A percentile compares a stretch with the other conserved stretches of the same genome.
Evolutionary conservation across 2,113 vertebrate genomes (phyloP).

Genomic region (Pterocles orientalis): DNA sequence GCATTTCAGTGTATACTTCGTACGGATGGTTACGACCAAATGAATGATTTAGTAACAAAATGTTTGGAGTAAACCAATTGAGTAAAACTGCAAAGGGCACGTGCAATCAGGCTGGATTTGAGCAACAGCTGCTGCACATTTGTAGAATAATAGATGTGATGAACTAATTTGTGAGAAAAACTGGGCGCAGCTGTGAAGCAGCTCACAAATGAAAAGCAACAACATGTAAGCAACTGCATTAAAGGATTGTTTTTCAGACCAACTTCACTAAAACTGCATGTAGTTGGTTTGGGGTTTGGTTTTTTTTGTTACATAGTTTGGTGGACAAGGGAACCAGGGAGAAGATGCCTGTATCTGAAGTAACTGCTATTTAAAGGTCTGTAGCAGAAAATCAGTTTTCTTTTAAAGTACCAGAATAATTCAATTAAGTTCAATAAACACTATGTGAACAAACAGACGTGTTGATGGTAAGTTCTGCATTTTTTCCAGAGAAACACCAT

Average conservation of each 20-base stretch:
- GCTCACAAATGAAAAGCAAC: not conserved
- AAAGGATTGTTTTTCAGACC: not conserved
- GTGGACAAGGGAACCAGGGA: not conserved
- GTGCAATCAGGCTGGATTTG: constrained; percentile 25
- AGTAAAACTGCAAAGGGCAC: constrained; percentile 35
- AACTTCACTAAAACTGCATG: not conserved
- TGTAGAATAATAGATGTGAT: constrained; percentile 57
- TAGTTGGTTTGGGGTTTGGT: rapidly evolving
- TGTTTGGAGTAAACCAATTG: constrained; percentile 48
- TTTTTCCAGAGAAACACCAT: not conserved
- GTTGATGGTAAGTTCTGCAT: not conserved
- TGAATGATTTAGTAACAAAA: constrained; percentile 7
- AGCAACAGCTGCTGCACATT: constrained; percentile 64
- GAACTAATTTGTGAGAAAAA: constrained; percentile 11
- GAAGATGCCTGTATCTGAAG: not conserved
- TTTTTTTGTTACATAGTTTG: not conserved
- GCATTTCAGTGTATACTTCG: not conserved
- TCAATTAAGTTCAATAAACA: not conserved
- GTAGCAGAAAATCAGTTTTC: not conserved
- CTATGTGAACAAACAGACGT: rapidly evolving
- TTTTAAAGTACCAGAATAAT: not conserved
- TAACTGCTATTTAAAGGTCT: not conserved
- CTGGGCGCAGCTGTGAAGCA: constrained; percentile 45
- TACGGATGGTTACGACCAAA: not conserved
- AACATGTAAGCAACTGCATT: not conserved